These are phyloP conservation scores for Epizoanthus scotinus DNA, from an alignment of 92 coral and sea anemone genomes.

Conservation along the genomic window DNA sequence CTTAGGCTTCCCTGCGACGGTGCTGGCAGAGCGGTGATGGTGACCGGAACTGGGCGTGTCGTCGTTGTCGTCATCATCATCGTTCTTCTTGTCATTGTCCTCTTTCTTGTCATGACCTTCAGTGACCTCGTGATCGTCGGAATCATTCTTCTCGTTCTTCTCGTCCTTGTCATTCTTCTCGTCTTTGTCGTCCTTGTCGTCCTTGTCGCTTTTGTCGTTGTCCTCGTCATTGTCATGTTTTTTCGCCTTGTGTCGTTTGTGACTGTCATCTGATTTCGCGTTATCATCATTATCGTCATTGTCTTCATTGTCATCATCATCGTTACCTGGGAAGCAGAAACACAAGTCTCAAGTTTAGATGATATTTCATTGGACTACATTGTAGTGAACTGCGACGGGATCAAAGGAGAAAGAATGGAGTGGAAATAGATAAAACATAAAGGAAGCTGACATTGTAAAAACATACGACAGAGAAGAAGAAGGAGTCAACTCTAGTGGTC, in stretches of 20 bases:
- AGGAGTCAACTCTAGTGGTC: too few relatives aligned
- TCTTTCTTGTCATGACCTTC: conserved; percentile 24
- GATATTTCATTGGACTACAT: too few relatives aligned
- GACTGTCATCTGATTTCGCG: conserved; percentile 7
- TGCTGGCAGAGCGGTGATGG: background rate
- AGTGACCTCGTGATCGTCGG: conserved; percentile 33
- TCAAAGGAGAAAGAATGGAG: too few relatives aligned
- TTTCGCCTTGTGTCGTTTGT: conserved; percentile 19
- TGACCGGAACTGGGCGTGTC: background rate
- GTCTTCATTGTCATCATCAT: conserved; percentile 26
- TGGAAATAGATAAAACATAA: too few relatives aligned
- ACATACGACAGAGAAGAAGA: too few relatives aligned
- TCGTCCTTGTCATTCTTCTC: conserved; percentile 68
- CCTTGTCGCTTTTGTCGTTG: conserved; percentile 68
- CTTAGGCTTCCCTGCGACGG: conserved; percentile 34
- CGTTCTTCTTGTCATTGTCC: conserved; percentile 21
- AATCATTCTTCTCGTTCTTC: conserved; percentile 57
- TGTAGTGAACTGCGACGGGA: too few relatives aligned
- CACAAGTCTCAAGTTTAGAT: background rate
- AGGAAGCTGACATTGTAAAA: too few relatives aligned
- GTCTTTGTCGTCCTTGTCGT: conserved; percentile 63
- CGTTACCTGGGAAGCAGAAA: background rate
- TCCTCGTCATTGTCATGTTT: conserved; percentile 45
- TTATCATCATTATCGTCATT: background rate
- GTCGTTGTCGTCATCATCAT: conserved; percentile 16